Evolutionary conservation across 1,140 invertebrate genomes (phyloP).

Genomic region (Diachasma alloeum): DNA sequence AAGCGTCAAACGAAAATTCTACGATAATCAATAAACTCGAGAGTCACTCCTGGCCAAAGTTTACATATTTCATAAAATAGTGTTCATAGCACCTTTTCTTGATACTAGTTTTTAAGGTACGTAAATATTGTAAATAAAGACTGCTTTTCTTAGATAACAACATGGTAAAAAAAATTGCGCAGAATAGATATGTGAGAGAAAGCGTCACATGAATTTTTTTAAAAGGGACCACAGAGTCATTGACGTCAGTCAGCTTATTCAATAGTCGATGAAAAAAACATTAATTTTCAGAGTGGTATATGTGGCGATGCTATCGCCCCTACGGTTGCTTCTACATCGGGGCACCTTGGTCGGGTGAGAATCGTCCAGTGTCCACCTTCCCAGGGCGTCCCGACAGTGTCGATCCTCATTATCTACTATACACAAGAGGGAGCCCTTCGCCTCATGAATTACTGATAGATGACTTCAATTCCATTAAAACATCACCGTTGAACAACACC

Average conservation of each 20-base stretch:
- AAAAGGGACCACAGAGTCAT: too few relatives aligned
- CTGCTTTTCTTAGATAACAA: too few relatives aligned
- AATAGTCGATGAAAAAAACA: neutral
- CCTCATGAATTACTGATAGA: constrained; percentile 72
- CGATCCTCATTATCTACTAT: constrained; percentile 65
- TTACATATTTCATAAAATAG: too few relatives aligned
- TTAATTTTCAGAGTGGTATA: constrained; percentile 57
- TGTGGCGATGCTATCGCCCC: constrained; percentile 75
- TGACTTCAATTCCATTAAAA: constrained; percentile 68
- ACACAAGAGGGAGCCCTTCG: constrained; percentile 66
- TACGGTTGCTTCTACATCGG: constrained; percentile 86
- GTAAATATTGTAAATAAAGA: too few relatives aligned
- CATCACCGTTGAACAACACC: constrained; percentile 68
- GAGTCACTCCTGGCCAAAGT: too few relatives aligned
- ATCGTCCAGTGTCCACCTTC: constrained; percentile 80
- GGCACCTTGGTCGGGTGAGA: constrained; percentile 80
- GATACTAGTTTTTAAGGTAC: too few relatives aligned
- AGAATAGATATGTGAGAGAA: too few relatives aligned
- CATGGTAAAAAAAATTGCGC: too few relatives aligned
- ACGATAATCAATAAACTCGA: too few relatives aligned
- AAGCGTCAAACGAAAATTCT: too few relatives aligned
- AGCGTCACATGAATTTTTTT: too few relatives aligned
- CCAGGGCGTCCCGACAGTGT: constrained; percentile 72
- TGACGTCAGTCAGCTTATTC: neutral
- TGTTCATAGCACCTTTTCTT: too few relatives aligned